These are phyloP conservation scores for Xiphorhynchus elegans DNA, from an alignment of 2,113 vertebrate species.

Conservation along the genomic window DNA sequence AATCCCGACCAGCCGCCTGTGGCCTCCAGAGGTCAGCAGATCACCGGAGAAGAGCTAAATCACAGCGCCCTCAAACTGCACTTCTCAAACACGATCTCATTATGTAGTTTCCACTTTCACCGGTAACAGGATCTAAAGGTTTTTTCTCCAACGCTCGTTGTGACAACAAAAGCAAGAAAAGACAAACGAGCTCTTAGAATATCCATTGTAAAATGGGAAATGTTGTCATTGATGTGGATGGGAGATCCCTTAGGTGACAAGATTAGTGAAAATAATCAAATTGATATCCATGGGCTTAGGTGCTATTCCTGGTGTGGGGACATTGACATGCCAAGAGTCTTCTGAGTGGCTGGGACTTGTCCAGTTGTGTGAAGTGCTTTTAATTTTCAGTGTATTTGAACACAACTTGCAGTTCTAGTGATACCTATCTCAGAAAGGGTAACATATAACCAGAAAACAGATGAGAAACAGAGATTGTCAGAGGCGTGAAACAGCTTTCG, in stretches of 20 bases:
- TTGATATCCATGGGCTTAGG: neutral
- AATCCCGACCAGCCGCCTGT: neutral
- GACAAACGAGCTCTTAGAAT: neutral
- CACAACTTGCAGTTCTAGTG: neutral
- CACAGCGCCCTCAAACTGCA: neutral
- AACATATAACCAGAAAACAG: neutral
- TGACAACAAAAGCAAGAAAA: neutral
- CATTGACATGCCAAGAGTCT: neutral
- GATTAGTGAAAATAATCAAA: neutral
- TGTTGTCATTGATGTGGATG: neutral
- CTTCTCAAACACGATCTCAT: neutral
- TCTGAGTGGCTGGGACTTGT: neutral
- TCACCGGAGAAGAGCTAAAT: neutral
- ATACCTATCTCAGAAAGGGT: neutral
- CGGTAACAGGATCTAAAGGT: neutral
- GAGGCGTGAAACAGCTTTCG: neutral
- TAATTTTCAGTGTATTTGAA: neutral
- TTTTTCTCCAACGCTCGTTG: neutral
- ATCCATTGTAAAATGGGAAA: neutral
- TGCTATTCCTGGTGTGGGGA: neutral
- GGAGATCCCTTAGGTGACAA: neutral
- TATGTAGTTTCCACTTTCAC: neutral
- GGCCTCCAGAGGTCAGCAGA: constrained; percentile 55
- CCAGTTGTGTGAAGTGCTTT: neutral
- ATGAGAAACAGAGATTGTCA: neutral